These are phyloP conservation scores for Sebastolobus alascanus DNA, from an alignment of 2,797 vertebrate genomes.

Conservation along the genomic window DNA sequence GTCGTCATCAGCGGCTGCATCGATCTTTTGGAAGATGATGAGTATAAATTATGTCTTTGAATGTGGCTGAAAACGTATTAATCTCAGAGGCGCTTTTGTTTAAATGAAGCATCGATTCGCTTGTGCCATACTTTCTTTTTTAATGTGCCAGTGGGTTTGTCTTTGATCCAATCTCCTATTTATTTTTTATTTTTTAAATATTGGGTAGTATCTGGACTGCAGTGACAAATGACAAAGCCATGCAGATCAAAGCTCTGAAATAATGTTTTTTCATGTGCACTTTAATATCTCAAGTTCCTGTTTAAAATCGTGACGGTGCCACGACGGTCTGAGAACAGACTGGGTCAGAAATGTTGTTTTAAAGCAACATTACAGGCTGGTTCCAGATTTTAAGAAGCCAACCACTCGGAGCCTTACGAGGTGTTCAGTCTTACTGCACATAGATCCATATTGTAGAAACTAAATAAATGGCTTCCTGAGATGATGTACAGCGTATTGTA, in stretches of 20 bases:
- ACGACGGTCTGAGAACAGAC: background rate
- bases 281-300: conserved; percentile 54
- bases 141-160: conserved; percentile 26
- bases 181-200: conserved; percentile 57
- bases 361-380: background rate
- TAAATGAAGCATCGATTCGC: conserved; percentile 40
- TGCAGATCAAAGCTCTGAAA: conserved; percentile 50
- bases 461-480: background rate
- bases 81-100: conserved; percentile 43
- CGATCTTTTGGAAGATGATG: background rate
- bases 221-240: conserved; percentile 40
- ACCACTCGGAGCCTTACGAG: background rate
- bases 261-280: conserved; percentile 47
- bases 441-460: background rate
- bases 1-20: background rate
- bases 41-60: conserved; percentile 3
- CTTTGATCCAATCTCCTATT: conserved; percentile 44
- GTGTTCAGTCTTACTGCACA: conserved; percentile 12
- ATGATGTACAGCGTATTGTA: background rate
- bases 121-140: conserved; percentile 36
- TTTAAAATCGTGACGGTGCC: conserved; percentile 38
- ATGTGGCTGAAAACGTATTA: conserved; percentile 1
- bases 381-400: conserved; percentile 17
- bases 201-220: background rate
- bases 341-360: conserved; percentile 28